A percentile compares a stretch with the other conserved stretches of the same genome.
Conservation (phyloP, 2,113 vertebrate species). For the Thalassarche chlororhynchos region DNA sequence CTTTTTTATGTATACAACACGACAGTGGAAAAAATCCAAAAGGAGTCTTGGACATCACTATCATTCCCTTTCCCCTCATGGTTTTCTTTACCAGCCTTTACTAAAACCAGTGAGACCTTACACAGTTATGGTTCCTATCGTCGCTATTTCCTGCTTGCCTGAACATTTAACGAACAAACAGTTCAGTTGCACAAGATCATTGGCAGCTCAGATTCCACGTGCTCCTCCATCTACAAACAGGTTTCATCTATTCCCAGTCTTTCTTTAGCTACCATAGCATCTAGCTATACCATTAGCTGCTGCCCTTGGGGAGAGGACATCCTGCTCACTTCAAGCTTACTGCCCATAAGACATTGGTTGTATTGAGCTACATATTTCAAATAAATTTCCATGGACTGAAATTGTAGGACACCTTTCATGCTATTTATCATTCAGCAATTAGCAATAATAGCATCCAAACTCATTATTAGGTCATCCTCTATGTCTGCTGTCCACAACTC, state of each 20-base stretch:
- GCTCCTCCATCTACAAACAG: neutral
- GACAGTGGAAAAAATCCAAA: neutral
- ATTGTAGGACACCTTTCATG: slow-evolving; percentile 8
- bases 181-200: neutral
- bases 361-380: slow-evolving; percentile 30
- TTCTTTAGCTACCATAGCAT: neutral
- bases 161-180: neutral
- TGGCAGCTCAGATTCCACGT: neutral
- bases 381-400: slow-evolving; percentile 15
- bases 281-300: neutral
- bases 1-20: neutral
- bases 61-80: neutral
- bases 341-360: neutral
- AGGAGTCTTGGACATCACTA: neutral
- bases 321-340: neutral
- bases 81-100: neutral
- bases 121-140: neutral
- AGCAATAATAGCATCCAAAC: slow-evolving; percentile 41
- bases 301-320: slow-evolving; percentile 40
- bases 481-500: neutral
- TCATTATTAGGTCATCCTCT: neutral
- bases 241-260: neutral
- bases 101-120: neutral
- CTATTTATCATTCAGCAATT: slow-evolving; percentile 51
- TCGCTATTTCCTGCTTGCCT: neutral